Percentiles rank a stretch among this genome's conserved stretches.
Evolutionary conservation across 2,888 invertebrate genomes (phyloP).

Genomic region (Heliconius hortense): DNA sequence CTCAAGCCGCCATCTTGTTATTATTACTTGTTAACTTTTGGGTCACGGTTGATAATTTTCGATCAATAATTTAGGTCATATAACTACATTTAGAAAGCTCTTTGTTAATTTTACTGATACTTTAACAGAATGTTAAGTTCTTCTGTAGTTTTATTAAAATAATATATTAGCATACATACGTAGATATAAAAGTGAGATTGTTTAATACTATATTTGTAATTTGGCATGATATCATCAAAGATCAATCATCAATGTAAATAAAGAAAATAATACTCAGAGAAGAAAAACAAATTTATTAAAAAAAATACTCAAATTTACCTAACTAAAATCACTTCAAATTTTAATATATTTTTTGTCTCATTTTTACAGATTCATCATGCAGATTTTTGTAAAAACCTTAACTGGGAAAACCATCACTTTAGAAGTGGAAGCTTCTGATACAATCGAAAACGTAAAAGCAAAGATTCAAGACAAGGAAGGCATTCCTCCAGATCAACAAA

Average conservation of each 20-base stretch:
- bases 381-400: conserved; percentile 32
- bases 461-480: conserved; percentile 45
- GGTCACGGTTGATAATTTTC: not conserved
- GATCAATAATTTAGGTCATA: not conserved
- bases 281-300: too few relatives aligned
- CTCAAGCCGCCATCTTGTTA: conserved; percentile 26
- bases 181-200: not conserved
- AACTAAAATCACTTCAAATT: too few relatives aligned
- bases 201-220: not conserved
- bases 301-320: too few relatives aligned
- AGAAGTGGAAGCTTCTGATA: conserved; percentile 74
- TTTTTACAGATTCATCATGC: conserved; percentile 43
- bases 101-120: not conserved
- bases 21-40: not conserved
- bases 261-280: not conserved
- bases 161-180: not conserved
- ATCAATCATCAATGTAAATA: too few relatives aligned
- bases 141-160: not conserved
- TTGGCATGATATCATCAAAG: not conserved
- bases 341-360: too few relatives aligned
- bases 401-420: conserved; percentile 56
- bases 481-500: conserved; percentile 53
- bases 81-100: not conserved
- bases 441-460: conserved; percentile 45
- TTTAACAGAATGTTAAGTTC: not conserved